Percentiles rank a stretch among this genome's conserved stretches.
These are phyloP conservation scores for Glareola pratincola DNA, from an alignment of 2,113 vertebrate species.

Conservation along the genomic window DNA sequence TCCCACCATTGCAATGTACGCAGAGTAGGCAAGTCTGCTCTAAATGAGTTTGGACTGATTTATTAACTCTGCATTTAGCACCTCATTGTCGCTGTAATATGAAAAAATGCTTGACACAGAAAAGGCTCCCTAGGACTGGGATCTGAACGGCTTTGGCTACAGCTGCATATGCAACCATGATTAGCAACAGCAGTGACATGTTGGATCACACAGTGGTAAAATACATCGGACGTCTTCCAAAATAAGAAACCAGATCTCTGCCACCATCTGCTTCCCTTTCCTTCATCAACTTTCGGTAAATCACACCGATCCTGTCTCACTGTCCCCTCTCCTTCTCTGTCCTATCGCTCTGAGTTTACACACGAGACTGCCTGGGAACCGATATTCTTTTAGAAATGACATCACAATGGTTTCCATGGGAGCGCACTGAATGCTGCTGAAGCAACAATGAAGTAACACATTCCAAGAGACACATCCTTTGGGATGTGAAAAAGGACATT, in stretches of 20 bases:
- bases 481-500: not conserved
- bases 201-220: not conserved
- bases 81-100: not conserved
- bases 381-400: not conserved
- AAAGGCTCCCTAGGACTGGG: not conserved
- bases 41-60: not conserved
- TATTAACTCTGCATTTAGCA: not conserved
- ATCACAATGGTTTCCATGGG: constrained; percentile 19
- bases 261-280: not conserved
- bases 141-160: not conserved
- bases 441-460: not conserved
- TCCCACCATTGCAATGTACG: not conserved
- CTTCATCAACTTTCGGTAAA: not conserved
- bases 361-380: not conserved
- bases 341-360: not conserved
- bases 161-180: accelerated
- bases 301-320: not conserved
- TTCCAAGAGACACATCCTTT: not conserved
- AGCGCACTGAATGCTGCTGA: not conserved
- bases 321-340: not conserved
- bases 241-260: not conserved
- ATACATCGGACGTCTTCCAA: not conserved
- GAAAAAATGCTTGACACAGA: not conserved
- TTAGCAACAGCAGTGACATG: not conserved
- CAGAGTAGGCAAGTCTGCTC: not conserved